phyloP scores from a whole-genome alignment of 2,888 invertebrate species.

The Chelonus formosanus region DNA sequence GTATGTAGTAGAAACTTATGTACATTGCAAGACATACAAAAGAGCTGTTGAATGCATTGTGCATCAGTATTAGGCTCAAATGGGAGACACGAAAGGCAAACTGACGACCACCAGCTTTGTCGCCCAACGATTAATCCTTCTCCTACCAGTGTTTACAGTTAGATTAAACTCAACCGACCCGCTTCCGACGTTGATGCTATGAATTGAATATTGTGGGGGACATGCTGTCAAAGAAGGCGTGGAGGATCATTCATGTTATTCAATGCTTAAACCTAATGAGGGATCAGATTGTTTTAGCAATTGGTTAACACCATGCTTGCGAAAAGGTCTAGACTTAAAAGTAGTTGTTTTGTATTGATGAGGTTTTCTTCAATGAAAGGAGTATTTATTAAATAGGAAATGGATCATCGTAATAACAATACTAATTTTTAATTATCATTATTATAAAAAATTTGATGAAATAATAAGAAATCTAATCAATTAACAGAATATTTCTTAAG shows the following conservation, averaged over 20 bases:
- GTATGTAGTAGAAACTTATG: too few species aligned
- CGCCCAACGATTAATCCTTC: constrained; percentile 44
- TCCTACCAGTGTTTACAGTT: constrained; percentile 44
- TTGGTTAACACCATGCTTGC: neutral
- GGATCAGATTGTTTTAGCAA: neutral
- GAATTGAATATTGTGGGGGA: constrained; percentile 23
- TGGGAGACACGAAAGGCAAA: constrained; percentile 30
- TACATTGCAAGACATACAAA: neutral
- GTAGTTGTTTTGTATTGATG: too few species aligned
- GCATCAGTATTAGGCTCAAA: constrained; percentile 24
- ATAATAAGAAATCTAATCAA: too few species aligned
- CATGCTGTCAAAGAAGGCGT: constrained; percentile 29
- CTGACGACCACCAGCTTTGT: constrained; percentile 38
- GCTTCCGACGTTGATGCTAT: constrained; percentile 38
- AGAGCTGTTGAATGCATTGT: constrained; percentile 16
- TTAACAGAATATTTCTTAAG: too few species aligned
- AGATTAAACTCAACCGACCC: constrained; percentile 44
- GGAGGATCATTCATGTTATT: constrained; percentile 12
- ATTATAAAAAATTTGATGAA: too few species aligned
- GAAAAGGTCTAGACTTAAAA: neutral
- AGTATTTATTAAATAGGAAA: too few species aligned
- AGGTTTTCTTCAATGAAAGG: too few species aligned
- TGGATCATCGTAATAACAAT: too few species aligned
- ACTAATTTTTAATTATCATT: too few species aligned
- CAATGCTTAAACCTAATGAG: constrained; percentile 8